A percentile compares a stretch with the other conserved stretches of the same genome.
phyloP scores from a whole-genome alignment of 2,113 vertebrate species.

The Phalacrocorax pelagicus region DNA sequence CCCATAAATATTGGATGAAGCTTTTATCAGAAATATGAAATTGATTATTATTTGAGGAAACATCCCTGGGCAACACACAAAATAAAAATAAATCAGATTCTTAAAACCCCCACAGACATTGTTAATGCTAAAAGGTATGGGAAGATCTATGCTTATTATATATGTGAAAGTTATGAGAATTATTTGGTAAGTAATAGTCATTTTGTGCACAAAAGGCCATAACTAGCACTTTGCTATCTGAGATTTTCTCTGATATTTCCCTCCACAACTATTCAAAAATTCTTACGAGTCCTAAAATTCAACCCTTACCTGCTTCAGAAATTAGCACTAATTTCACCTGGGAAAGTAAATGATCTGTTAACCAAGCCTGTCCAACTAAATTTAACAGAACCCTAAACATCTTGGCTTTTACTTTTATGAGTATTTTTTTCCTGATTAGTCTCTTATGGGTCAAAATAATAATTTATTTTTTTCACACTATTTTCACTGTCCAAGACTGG shows the following conservation, averaged over 20 bases:
- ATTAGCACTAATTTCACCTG: not conserved
- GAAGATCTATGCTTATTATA: not conserved
- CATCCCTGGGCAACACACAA: not conserved
- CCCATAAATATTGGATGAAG: not conserved
- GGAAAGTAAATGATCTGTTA: not conserved
- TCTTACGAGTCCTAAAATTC: not conserved
- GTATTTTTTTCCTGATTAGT: not conserved
- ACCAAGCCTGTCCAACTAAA: not conserved
- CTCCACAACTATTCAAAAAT: not conserved
- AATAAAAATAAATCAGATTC: conserved; percentile 10
- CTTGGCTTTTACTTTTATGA: not conserved
- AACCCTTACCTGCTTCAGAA: not conserved
- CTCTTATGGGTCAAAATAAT: not conserved
- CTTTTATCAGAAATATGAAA: conserved; percentile 17
- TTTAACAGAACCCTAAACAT: not conserved
- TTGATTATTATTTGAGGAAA: not conserved
- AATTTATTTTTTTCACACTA: not conserved
- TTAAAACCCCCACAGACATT: not conserved
- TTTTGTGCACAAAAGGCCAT: not conserved
- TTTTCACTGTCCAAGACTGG: not conserved
- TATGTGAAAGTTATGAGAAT: not conserved
- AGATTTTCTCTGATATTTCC: not conserved
- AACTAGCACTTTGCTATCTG: not conserved
- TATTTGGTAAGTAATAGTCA: not conserved
- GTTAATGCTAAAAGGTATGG: not conserved